Base-by-base conservation (phyloP, 2,797 vertebrate genomes). In the Epinephelus malabaricus region DNA sequence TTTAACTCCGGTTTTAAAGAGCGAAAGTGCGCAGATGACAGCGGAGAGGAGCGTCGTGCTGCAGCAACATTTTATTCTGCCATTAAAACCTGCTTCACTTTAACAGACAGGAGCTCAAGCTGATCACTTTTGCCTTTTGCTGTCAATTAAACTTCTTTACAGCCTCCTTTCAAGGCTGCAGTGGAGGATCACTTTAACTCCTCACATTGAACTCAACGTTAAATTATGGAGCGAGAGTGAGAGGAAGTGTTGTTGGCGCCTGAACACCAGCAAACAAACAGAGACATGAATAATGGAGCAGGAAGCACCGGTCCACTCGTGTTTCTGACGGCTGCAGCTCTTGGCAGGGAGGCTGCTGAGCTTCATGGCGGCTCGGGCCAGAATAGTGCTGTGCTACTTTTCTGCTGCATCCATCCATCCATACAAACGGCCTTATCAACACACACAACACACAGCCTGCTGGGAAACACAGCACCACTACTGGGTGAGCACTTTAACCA, bases 271-370 rank as follows among this genome's bases (percentile, higher is more conserved):
- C 67, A 19, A 80, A n/a, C 25, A 51, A 82, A 9, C 79, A 14
- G 11, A n/a, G 72, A 9, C n/a, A 30, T 75, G 75, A 85, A 79
- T 79, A 53, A 79, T 78, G 77, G 47, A 73, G 65, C 73, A 69
- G 81, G 78, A 80, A 73, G 30, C n/a, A 66, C 75, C 14, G 3
- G 82, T 70, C 70, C 60, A 53, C 68, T 88, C 49, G 5, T 84
- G 73, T 54, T 49, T 49, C 62, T 3, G 63, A 73, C 38, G 56
- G 62, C 73, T 19, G 73, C 74, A 21, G 69, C 56, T 9, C 25
- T 69, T 60, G 62, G 70, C 68, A 61, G 34, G 49, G 59, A n/a
- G 1, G 25, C 2, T 1, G 34, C 6, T 12, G 59, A 69, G 73
- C 54, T 69, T 70, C 43, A 5, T 0, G n/a, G 70, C 4, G 21